Conservation (phyloP, 2,888 invertebrate genomes). For the Harmothoe impar region DNA sequence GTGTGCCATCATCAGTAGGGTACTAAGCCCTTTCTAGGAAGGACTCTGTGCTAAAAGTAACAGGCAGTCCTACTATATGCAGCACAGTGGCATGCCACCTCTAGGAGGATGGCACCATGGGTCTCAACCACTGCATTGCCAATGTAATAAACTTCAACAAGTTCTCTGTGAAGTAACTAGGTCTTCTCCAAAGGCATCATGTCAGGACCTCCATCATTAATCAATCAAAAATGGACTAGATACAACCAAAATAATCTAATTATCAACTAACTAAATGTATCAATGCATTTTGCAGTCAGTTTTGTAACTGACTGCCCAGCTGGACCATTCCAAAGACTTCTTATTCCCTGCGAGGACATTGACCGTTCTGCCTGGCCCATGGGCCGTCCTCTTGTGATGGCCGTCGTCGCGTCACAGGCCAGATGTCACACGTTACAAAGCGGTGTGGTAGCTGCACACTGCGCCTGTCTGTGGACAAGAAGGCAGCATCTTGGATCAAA, state of each 20-base stretch:
- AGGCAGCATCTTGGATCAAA: neutral
- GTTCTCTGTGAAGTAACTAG: too few relatives aligned
- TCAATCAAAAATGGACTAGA: neutral
- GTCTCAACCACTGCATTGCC: too few relatives aligned
- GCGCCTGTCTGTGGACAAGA: neutral
- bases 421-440: neutral
- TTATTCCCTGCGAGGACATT: constrained; percentile 19
- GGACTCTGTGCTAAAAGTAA: too few relatives aligned
- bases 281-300: constrained; percentile 6
- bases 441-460: neutral
- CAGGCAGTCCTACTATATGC: too few relatives aligned
- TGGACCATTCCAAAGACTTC: constrained; percentile 59
- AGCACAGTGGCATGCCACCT: too few relatives aligned
- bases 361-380: too few relatives aligned
- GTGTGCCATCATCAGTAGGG: too few relatives aligned
- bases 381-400: neutral
- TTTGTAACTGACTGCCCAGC: constrained; percentile 50
- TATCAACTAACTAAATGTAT: neutral
- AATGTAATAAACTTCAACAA: too few relatives aligned
- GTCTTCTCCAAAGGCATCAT: too few relatives aligned
- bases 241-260: neutral
- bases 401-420: neutral
- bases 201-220: neutral
- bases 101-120: too few relatives aligned
- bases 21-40: too few relatives aligned